Evolutionary conservation across 2,113 vertebrate genomes (phyloP), one percentile per base, ranked within the genome.

Genomic region (Galeopterus variegatus): DNA sequence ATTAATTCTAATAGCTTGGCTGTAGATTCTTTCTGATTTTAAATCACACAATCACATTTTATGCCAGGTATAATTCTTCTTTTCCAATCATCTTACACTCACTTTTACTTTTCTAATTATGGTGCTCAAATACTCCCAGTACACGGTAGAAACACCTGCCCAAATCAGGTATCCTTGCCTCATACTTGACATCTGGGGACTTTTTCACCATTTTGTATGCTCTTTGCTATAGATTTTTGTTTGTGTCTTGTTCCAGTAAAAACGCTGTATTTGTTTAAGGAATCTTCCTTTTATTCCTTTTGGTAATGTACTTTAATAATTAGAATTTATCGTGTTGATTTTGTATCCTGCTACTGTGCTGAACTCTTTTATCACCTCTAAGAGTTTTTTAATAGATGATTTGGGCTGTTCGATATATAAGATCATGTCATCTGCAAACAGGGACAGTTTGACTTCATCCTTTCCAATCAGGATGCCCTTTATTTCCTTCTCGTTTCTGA

Each of bases 61-160:
- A 33, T 21, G 31, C 23, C 19, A 50, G 41, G 8, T n/a, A 50
- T 62, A 45, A 76, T n/a, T n/a, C 21, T 64, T 48, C 56, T 58
- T 76, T 62, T 76, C 21, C 21, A 31, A 14, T 45, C n/a, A 45
- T 76, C 50, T 76, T 50, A 62, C 45, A 75, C 72, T n/a, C 36
- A 21, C 13, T 45, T 45, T 14, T 17, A n/a, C 50, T 56, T 79
- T 54, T 14, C 41, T 50, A 58, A 10, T 23, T 28, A 13, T 41
- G 23, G 10, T 70, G 6, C 36, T 48, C 41, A 45, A 11, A 19
- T 48, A 17, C 19, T 62, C 19, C 13, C 5, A 14, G 7, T 24
- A 6, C 8, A 1, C 17, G 2, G 1, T 72, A 24, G 33, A 18
- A 17, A 69, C 21, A 31, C 24, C 5, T n/a, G 13, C 3, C 31